Evolutionary conservation across 2,888 invertebrate genomes (phyloP), one percentile per base, ranked within the genome.

Genomic region (Yponomeuta cagnagella): DNA sequence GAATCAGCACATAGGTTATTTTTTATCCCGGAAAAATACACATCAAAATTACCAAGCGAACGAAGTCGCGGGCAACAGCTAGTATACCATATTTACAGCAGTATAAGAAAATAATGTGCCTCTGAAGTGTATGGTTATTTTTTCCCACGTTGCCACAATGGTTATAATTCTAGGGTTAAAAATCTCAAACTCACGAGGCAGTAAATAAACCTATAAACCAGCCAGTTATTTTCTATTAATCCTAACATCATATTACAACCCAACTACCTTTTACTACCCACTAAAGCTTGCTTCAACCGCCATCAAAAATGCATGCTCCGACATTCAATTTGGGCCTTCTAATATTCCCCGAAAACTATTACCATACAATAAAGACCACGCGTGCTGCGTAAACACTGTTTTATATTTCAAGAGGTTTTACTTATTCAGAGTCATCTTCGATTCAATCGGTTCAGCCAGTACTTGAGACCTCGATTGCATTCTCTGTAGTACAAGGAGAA

Each of bases 341-440:
- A 58, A 58, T 58, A 58, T 58, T 15, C 12, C 12, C 52, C 52
- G 52, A 58, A 58, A 58, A 58, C 52, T 12, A 58, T 58, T 12
- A 58, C 52, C 52, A 12, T 58, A 58, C 52, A 58, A 8, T 43
- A 43, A 43, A 43, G 43, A 43, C 43, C 43, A 43, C 43, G 43
- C 52, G 52, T 15, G 52, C 52, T 58, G 52, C 52, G 52, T 58
- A 58, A 58, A 58, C 15, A 58, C 15, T 58, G 65, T 33, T 65
- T 65, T 65, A 65, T 65, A 65, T 68, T 65, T 68, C 68, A 68
- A n/a, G 31, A 30, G 23, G 48, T n/a, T n/a, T 68, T 23, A 68
- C n/a, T 68, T 68, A 68, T 68, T 68, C 68, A 68, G n/a, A 23
- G n/a, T 48, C 43, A 48, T 48, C 43, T 68, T 68, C 68, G 68